Evolutionary conservation across 1,140 invertebrate species (phyloP), one percentile per base, ranked within the genome.

Genomic region (Zaprionus gabonicus): DNA sequence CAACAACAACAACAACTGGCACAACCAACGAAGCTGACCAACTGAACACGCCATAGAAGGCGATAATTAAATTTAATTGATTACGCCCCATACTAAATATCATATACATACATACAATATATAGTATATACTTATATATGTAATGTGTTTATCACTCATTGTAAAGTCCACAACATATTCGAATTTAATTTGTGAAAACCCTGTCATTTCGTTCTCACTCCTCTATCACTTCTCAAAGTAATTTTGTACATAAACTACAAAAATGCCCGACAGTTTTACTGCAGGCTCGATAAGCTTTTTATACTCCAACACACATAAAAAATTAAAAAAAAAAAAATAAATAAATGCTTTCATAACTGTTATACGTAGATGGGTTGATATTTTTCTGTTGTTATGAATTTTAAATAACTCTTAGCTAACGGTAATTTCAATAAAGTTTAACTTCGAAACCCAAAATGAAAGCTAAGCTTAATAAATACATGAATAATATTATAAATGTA

Each of bases 381-480:
- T 49, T 27, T 74, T 69, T 46, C 5, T 23, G 44, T 68, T 73
- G 70, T 63, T 41, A 60, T 58, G 17, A 15, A 55, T 36, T 65
- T 65, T 71, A 20, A 17, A 71, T 17, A 34, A 62, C 57, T 53
- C 57, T 57, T 68, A 58, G 63, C 58, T 73, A 63, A 72, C 23
- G 60, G 36, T 49, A 60, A 66, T 76, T 73, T 77, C 58, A 68
- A 73, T 46, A 67, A 68, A 77, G 70, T 77, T 73, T 36, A 76
- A 76, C 69, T 76, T 72, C 31, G 62, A 62, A 34, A 34, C 31
- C 31, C 56, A 62, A 76, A 76, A 72, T 62, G 27, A 49, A 76
- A 76, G 73, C 73, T 62, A 55, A 71, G 69, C 68, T 65, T 13
- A 51, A 20, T 51, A 13, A 20, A 12, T 12, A 49, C 2, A 49